A percentile compares a stretch with the other conserved stretches of the same genome.
These are phyloP conservation scores for Leptinotarsa tumamoca DNA, from an alignment of 2,888 invertebrate species.

Conservation along the genomic window DNA sequence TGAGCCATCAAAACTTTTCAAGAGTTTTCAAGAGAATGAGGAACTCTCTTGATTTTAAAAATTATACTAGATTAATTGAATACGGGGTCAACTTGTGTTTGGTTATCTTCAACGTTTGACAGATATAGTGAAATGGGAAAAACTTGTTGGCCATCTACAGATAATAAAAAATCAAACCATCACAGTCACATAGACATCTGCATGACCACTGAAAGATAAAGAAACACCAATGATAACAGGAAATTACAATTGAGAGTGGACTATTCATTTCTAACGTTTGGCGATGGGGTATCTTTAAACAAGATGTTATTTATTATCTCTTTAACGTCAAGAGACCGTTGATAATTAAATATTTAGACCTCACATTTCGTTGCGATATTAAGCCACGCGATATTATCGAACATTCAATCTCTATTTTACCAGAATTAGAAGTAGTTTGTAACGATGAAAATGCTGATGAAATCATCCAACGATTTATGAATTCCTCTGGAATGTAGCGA, in stretches of 20 bases:
- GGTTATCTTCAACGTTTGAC: too few species aligned
- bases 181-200: conserved; percentile 14
- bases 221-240: conserved; percentile 29
- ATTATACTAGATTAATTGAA: too few species aligned
- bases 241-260: conserved; percentile 36
- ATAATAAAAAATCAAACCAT: too few species aligned
- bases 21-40: too few species aligned
- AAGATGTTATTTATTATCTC: conserved; percentile 37
- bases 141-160: too few species aligned
- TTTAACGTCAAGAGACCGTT: conserved; percentile 33
- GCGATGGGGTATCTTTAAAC: conserved; percentile 32
- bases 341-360: conserved; percentile 32
- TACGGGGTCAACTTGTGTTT: too few species aligned
- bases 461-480: neutral
- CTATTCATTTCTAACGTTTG: conserved; percentile 28
- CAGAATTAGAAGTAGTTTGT: conserved; percentile 33
- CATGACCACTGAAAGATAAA: conserved; percentile 27
- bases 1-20: too few species aligned
- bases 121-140: too few species aligned
- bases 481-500: neutral
- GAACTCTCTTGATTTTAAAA: too few species aligned
- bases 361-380: conserved; percentile 33
- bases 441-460: conserved; percentile 29
- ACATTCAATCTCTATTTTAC: conserved; percentile 34
- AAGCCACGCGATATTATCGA: conserved; percentile 36